Conservation (phyloP, 2,888 invertebrate genomes). For the Rutpela maculata region DNA sequence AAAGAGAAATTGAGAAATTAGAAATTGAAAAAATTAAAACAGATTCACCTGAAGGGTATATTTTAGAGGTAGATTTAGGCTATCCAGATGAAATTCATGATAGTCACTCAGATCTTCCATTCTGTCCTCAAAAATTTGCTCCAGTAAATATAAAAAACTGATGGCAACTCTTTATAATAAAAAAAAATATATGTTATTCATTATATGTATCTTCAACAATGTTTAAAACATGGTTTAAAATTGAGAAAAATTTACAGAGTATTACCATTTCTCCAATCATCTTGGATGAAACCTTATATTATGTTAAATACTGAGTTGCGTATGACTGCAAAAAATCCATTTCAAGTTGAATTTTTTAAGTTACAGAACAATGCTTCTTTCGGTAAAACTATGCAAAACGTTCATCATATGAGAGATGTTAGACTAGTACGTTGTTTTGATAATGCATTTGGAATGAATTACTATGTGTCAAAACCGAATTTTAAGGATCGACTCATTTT, state of each 20-base stretch:
- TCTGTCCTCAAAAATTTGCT: background rate
- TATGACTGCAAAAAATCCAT: slow-evolving; percentile 43
- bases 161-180: background rate
- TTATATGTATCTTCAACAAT: slow-evolving; percentile 55
- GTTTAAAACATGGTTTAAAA: slow-evolving; percentile 45
- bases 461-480: slow-evolving; percentile 51
- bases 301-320: background rate
- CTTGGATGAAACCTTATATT: background rate
- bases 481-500: too few species aligned
- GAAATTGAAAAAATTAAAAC: background rate
- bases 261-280: background rate
- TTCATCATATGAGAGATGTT: slow-evolving; percentile 46
- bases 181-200: background rate
- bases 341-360: slow-evolving; percentile 46
- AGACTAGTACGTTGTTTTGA: slow-evolving; percentile 43
- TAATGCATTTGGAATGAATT: slow-evolving; percentile 45
- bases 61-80: slow-evolving; percentile 5
- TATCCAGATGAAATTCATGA: slow-evolving; percentile 8
- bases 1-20: background rate
- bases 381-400: slow-evolving; percentile 47
- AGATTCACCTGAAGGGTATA: background rate
- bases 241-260: background rate
- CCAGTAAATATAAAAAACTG: slow-evolving; percentile 2
- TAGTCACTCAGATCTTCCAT: background rate
- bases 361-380: background rate